Percentiles rank a stretch among this genome's conserved stretches.
Evolutionary conservation across 2,797 vertebrate genomes (phyloP).

Genomic region (Hydrocynus forskahlii): DNA sequence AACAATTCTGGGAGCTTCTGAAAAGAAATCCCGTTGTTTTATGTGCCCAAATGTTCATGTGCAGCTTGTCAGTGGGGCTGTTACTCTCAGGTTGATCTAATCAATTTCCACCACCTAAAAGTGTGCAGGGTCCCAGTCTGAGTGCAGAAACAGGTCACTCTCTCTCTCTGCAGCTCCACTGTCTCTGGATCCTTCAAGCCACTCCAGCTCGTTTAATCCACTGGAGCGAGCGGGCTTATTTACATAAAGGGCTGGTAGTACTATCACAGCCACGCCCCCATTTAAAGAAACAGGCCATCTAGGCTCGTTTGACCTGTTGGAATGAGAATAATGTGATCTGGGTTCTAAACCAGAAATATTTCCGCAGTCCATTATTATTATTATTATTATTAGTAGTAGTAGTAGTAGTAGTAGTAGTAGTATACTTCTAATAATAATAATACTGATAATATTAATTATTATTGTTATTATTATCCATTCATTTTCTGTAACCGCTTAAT

Average conservation of each 20-base stretch:
- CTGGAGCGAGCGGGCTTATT: slow-evolving; percentile 59
- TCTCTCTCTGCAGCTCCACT: slow-evolving; percentile 51
- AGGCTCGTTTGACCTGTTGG: neutral
- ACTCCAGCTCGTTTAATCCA: slow-evolving; percentile 72
- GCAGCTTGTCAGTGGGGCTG: neutral
- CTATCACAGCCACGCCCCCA: slow-evolving; percentile 73
- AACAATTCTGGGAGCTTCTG: neutral
- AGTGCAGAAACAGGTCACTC: neutral
- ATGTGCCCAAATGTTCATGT: neutral
- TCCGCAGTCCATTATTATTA: too few relatives aligned
- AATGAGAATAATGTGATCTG: neutral
- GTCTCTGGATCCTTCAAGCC: slow-evolving; percentile 67
- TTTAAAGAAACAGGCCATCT: slow-evolving; percentile 73
- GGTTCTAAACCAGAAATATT: too few relatives aligned
- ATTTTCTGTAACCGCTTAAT: too few relatives aligned
- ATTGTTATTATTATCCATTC: too few relatives aligned
- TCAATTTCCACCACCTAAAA: neutral
- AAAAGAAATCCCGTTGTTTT: neutral
- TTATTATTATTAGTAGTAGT: too few relatives aligned
- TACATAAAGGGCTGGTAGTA: slow-evolving; percentile 74
- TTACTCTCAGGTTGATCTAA: neutral
- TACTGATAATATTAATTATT: too few relatives aligned
- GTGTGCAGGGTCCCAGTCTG: neutral
- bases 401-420: too few relatives aligned
- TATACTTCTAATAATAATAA: too few relatives aligned